Conservation (phyloP, 2,888 invertebrate species). For the Machimus atricapillus region DNA sequence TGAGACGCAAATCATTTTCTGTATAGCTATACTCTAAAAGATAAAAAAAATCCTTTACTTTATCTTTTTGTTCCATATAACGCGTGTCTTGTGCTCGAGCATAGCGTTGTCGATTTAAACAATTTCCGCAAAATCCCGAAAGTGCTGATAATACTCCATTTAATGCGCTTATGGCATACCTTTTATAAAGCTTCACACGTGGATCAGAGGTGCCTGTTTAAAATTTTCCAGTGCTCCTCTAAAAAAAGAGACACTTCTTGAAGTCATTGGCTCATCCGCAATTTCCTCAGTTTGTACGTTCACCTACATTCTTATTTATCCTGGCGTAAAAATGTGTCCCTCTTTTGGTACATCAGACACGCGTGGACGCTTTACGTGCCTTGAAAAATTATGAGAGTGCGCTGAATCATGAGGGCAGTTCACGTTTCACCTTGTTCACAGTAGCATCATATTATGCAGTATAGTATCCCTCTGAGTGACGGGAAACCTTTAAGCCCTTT, state of each 20-base stretch:
- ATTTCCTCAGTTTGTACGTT: not conserved
- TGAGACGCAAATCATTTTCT: not conserved
- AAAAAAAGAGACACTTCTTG: not conserved
- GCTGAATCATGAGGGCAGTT: not conserved
- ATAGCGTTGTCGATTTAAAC: not conserved
- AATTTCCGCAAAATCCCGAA: not conserved
- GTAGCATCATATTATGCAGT: not conserved
- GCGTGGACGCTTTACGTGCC: not conserved
- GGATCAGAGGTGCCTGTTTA: not conserved
- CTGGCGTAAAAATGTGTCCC: not conserved
- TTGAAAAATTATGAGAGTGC: not conserved
- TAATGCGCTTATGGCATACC: not conserved
- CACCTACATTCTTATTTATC: not conserved
- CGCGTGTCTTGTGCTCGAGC: not conserved
- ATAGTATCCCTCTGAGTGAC: not conserved
- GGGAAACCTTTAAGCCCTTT: not conserved
- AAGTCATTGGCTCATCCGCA: not conserved
- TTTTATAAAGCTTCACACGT: not conserved
- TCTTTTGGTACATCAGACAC: not conserved
- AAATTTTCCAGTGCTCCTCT: not conserved
- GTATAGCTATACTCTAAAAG: not conserved
- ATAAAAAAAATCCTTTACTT: not conserved
- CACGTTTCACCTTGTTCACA: not conserved
- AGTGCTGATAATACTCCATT: not conserved
- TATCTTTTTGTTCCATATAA: not conserved